Percentiles rank a stretch among this genome's conserved stretches.
Evolutionary conservation across 1,140 invertebrate genomes (phyloP).

Genomic region (Eueides isabella): DNA sequence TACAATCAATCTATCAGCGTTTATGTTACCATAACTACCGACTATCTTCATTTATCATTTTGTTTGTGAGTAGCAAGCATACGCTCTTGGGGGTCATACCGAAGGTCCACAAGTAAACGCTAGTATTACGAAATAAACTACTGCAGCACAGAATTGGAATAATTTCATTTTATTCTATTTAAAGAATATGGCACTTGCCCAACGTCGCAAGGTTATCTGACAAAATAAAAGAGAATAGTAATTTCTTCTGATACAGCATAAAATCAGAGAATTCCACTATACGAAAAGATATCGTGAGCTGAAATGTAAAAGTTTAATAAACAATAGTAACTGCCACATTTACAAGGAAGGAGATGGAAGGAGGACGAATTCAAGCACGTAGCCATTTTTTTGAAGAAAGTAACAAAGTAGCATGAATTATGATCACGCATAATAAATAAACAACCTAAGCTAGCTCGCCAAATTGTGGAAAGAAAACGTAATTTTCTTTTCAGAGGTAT

Average conservation of each 20-base stretch:
- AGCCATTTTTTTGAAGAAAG: constrained; percentile 52
- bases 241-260: constrained; percentile 23
- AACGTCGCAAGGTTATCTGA: constrained; percentile 43
- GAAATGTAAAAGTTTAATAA: constrained; percentile 37
- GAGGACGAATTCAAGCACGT: constrained; percentile 70
- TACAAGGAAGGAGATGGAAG: constrained; percentile 59
- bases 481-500: constrained; percentile 62
- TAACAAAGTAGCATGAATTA: constrained; percentile 69
- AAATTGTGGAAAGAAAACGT: constrained; percentile 76
- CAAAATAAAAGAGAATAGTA: constrained; percentile 35
- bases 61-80: constrained; percentile 69
- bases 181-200: constrained; percentile 37
- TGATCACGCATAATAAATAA: constrained; percentile 79
- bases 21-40: constrained; percentile 77
- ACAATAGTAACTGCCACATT: constrained; percentile 45
- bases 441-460: constrained; percentile 72
- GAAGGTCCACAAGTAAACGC: constrained; percentile 35
- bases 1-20: constrained; percentile 80
- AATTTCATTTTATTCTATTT: constrained; percentile 31
- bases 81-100: constrained; percentile 67
- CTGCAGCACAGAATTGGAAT: background rate
- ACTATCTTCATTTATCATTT: constrained; percentile 80
- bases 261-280: constrained; percentile 31
- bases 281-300: constrained; percentile 32
- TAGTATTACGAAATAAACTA: constrained; percentile 19